Evolutionary conservation across 2,113 vertebrate genomes (phyloP).

Genomic region (Sterrhoptilus dennistouni): DNA sequence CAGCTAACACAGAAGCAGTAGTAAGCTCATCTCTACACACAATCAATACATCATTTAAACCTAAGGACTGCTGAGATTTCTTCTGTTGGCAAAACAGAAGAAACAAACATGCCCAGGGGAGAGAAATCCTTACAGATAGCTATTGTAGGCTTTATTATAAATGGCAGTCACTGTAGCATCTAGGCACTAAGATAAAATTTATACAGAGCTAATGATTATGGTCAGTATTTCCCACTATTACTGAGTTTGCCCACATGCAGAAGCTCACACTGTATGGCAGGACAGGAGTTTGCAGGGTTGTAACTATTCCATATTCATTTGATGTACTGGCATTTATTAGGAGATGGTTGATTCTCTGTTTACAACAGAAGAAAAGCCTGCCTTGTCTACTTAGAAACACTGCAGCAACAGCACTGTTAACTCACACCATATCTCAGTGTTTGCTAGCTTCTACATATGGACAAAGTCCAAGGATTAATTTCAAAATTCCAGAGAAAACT

Average conservation of each 20-base stretch:
- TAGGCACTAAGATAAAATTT: slow-evolving; percentile 54
- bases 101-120: not conserved
- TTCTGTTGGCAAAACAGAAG: not conserved
- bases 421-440: not conserved
- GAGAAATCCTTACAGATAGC: not conserved
- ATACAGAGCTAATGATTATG: not conserved
- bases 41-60: not conserved
- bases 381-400: not conserved
- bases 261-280: not conserved
- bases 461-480: not conserved
- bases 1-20: not conserved
- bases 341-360: not conserved
- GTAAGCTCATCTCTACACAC: not conserved
- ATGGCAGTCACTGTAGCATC: slow-evolving; percentile 63
- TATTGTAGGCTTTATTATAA: not conserved
- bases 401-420: not conserved
- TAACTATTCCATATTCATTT: not conserved
- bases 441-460: not conserved
- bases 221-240: not conserved
- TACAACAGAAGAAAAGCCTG: not conserved
- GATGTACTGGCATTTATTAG: not conserved
- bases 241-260: not conserved
- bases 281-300: not conserved
- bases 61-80: not conserved
- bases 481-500: slow-evolving; percentile 11